phyloP scores from a whole-genome alignment of 2,113 vertebrate species.

The Nerophis ophidion region DNA sequence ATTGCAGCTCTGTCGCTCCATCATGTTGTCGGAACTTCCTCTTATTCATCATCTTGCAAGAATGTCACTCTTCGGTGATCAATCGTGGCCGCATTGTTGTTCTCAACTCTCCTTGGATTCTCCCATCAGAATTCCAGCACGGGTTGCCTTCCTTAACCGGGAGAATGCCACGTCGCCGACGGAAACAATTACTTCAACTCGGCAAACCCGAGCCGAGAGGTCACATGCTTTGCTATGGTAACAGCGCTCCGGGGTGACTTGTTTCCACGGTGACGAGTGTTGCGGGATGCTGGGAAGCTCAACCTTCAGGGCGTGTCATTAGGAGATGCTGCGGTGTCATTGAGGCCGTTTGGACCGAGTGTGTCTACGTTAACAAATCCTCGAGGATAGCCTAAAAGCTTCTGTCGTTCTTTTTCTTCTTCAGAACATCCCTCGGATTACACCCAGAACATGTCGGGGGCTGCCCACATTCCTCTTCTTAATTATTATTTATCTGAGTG shows the following conservation, averaged over 20 bases:
- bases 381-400: too few species aligned
- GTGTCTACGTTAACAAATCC: background rate
- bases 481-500: slow-evolving; percentile 27
- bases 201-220: slow-evolving; percentile 29
- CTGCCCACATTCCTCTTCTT: slow-evolving; percentile 33
- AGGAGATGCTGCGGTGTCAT: slow-evolving; percentile 8
- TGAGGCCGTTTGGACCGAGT: background rate
- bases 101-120: too few species aligned
- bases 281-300: slow-evolving; percentile 21
- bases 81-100: too few species aligned
- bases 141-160: background rate
- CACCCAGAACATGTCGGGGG: background rate
- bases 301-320: slow-evolving; percentile 6
- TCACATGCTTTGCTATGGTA: slow-evolving; percentile 58
- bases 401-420: too few species aligned
- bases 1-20: too few species aligned
- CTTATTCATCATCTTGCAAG: too few species aligned
- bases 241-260: slow-evolving; percentile 49
- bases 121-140: background rate
- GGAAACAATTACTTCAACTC: background rate
- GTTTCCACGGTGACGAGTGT: slow-evolving; percentile 16
- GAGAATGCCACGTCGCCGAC: slow-evolving; percentile 1
- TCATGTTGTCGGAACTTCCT: too few species aligned
- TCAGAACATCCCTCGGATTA: too few species aligned
- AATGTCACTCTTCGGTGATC: too few species aligned